Evolutionary conservation across 2,888 invertebrate species (phyloP).

Genomic region (Tridacna crocea): DNA sequence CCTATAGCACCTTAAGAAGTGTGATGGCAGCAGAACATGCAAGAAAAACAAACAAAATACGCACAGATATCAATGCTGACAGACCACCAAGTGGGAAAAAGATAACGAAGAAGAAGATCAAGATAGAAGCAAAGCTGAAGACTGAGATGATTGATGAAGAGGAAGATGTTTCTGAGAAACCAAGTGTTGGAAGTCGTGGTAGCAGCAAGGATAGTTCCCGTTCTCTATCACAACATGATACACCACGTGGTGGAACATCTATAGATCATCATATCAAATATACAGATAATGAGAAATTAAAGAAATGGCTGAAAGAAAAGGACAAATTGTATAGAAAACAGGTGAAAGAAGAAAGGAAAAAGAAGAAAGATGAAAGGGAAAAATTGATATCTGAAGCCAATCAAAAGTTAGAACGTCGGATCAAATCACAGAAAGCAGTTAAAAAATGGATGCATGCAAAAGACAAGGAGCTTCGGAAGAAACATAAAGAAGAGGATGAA

Average conservation of each 20-base stretch:
- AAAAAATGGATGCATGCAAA: constrained; percentile 74
- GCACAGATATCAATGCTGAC: constrained; percentile 55
- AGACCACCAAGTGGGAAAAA: constrained; percentile 44
- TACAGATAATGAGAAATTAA: constrained; percentile 65
- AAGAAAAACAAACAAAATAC: constrained; percentile 52
- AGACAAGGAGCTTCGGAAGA: constrained; percentile 67
- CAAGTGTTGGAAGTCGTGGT: constrained; percentile 44
- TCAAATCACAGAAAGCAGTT: constrained; percentile 67
- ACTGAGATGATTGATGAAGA: constrained; percentile 55
- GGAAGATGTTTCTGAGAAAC: constrained; percentile 49
- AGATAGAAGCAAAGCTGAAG: constrained; percentile 40
- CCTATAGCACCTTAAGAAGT: constrained; percentile 66
- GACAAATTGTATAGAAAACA: constrained; percentile 67
- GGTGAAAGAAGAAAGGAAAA: constrained; percentile 67
- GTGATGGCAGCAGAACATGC: constrained; percentile 62
- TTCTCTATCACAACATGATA: constrained; percentile 21
- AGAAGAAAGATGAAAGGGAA: constrained; percentile 70
- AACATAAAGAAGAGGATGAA: constrained; percentile 62
- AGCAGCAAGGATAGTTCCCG: constrained; percentile 35
- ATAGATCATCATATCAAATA: constrained; percentile 69
- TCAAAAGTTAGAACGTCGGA: constrained; percentile 63
- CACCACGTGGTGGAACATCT: constrained; percentile 36
- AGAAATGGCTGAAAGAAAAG: constrained; percentile 72
- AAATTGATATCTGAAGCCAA: constrained; percentile 67
- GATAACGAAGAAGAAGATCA: constrained; percentile 55